Evolutionary conservation across 2,888 invertebrate species (phyloP), one percentile per base, ranked within the genome.

Genomic region (Drosophila limbata): DNA sequence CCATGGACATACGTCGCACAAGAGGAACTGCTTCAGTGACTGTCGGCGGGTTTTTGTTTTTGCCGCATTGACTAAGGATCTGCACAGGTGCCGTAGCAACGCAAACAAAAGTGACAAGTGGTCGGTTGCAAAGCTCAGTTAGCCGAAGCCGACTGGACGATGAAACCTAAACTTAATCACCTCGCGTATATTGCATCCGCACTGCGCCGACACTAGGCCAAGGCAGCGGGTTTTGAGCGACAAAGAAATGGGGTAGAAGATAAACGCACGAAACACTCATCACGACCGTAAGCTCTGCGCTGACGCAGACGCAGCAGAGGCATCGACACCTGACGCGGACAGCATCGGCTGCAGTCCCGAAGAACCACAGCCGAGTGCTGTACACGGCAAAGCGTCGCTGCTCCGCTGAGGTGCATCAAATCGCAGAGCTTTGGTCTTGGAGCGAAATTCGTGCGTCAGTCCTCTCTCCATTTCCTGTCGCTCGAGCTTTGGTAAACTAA

Each of bases 11-110:
- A 55, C 56, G 28, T 47, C 77, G 28, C 53, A 50, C 79, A 84
- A 77, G 65, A 81, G 77, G 44, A 62, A 64, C 73, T 59, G 61
- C 63, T 56, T 40, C 21, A 48, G 51, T 47, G 47, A 21, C 66
- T 66, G 45, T 42, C 40, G 33, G 56, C 45, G 81, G 79, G 74
- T 42, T 42, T 40, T 40, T 40, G 51, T 37, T 64, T 82, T 88
- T 86, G 86, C 79, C 56, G 50, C 77, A 77, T 84, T 77, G 69
- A 77, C 44, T 44, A 81, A 76, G 87, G 81, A 77, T 75, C 75
- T 13, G 56, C 48, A n/a, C 51, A 50, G 17, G 35, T 15, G 31
- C 66, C 42, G 53, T 47, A n/a, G 21, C 53, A 56, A 11, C 45
- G 51, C 59, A 60, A 56, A 70, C 64, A 25, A 17, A 15, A 17